These are phyloP conservation scores for Drosophila antonietae DNA, from an alignment of 2,888 invertebrate genomes.

Conservation along the genomic window DNA sequence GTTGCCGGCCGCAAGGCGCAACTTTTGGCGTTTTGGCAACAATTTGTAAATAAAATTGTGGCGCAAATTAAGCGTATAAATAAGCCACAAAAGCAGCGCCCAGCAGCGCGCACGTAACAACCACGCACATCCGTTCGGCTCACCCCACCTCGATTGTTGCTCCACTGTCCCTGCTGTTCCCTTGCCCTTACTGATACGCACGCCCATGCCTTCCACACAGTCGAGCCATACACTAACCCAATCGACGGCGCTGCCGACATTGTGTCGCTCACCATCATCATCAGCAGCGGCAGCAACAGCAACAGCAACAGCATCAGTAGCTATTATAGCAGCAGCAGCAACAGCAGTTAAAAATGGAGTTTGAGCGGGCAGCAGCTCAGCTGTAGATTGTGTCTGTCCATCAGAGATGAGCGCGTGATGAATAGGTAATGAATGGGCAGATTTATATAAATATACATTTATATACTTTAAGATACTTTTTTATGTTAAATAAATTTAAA, in stretches of 20 bases:
- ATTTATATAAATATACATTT: not conserved
- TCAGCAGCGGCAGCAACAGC: constrained; percentile 1
- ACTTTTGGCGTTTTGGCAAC: constrained; percentile 71
- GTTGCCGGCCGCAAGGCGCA: constrained; percentile 53
- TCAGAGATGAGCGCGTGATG: constrained; percentile 3
- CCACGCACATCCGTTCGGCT: constrained; percentile 51
- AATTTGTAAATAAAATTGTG: constrained; percentile 83
- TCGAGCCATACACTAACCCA: constrained; percentile 31
- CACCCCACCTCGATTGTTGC: not conserved
- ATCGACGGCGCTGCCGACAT: constrained; percentile 42
- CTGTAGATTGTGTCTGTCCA: not conserved
- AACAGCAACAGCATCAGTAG: not conserved
- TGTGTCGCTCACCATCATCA: constrained; percentile 35
- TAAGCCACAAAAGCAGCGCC: constrained; percentile 71
- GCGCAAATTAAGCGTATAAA: constrained; percentile 83
- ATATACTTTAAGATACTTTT: no score
- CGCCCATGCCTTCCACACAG: not conserved
- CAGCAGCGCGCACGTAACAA: constrained; percentile 34
- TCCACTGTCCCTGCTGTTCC: not conserved
- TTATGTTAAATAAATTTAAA: no score
- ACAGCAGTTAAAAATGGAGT: constrained; percentile 1
- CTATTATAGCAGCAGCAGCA: constrained; percentile 6
- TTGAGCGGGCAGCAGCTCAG: not conserved
- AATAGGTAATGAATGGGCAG: not conserved
- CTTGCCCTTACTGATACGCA: not conserved